phyloP scores from a whole-genome alignment of 2,113 vertebrate species.

The Clarias magur region DNA sequence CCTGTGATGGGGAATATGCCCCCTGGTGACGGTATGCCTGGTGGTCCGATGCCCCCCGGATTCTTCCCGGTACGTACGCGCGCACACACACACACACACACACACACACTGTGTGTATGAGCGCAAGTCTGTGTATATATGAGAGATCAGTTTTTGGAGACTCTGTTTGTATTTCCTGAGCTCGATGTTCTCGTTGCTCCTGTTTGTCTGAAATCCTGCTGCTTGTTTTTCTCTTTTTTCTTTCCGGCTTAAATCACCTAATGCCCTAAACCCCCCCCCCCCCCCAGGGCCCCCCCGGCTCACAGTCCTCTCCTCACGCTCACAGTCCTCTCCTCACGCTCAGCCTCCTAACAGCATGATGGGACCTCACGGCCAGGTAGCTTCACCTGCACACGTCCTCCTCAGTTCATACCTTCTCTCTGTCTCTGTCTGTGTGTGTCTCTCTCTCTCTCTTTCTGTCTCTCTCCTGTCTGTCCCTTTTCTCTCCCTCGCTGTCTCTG shows the following conservation, averaged over 20 bases:
- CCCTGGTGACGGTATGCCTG: slow-evolving; percentile 76
- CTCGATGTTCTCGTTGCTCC: neutral
- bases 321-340: slow-evolving; percentile 99
- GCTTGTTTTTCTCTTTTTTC: neutral
- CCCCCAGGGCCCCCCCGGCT: slow-evolving; percentile 93
- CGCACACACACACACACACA: neutral
- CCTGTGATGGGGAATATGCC: slow-evolving; percentile 78
- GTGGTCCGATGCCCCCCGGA: slow-evolving; percentile 77
- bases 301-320: slow-evolving; percentile 99
- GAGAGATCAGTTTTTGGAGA: neutral
- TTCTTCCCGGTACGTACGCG: slow-evolving; percentile 72
- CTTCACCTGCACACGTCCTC: slow-evolving; percentile 47
- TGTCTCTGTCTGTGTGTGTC: neutral
- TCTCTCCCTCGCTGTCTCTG: neutral
- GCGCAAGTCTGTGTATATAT: neutral
- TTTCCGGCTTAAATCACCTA: neutral
- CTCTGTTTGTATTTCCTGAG: neutral
- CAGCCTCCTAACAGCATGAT: slow-evolving; percentile 99
- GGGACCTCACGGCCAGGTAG: slow-evolving; percentile 99
- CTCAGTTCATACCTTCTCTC: neutral
- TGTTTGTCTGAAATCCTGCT: neutral
- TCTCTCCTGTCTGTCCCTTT: neutral
- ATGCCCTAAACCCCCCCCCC: neutral
- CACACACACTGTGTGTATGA: neutral
- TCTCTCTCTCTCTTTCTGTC: slow-evolving; percentile 27